phyloP scores from a whole-genome alignment of 2,888 invertebrate species.

The Aleiodes testaceus region DNA sequence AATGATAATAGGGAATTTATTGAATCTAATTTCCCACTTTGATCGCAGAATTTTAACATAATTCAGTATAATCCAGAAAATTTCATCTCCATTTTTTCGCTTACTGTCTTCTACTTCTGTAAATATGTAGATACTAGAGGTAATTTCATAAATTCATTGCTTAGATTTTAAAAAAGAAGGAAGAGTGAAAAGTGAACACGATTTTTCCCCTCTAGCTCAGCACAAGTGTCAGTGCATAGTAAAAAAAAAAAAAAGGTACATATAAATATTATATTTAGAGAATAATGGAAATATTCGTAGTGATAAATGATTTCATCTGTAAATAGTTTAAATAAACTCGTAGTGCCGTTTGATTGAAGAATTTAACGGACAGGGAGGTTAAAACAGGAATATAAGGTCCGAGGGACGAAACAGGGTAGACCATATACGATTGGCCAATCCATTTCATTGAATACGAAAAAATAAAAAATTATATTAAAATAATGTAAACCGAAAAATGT shows the following conservation, averaged over 20 bases:
- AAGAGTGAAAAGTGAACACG: neutral
- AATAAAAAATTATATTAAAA: neutral
- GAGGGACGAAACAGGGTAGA: constrained; percentile 68
- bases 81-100: constrained; percentile 56
- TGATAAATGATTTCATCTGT: constrained; percentile 26
- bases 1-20: too few species aligned
- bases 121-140: constrained; percentile 68
- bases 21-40: too few species aligned
- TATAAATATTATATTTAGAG: constrained; percentile 16
- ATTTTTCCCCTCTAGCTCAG: constrained; percentile 20
- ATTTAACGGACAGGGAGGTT: constrained; percentile 13
- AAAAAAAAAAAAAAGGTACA: neutral
- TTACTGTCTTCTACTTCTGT: constrained; percentile 64
- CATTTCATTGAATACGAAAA: constrained; percentile 20
- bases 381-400: constrained; percentile 49
- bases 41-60: too few species aligned
- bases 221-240: constrained; percentile 25
- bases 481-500: constrained; percentile 16
- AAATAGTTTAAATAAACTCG: constrained; percentile 21
- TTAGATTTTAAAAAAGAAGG: constrained; percentile 8
- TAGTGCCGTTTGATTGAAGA: constrained; percentile 30
- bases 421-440: constrained; percentile 36
- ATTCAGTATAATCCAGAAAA: neutral
- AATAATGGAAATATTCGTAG: constrained; percentile 28
- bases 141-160: constrained; percentile 38